Conservation (phyloP, 2,888 invertebrate genomes). For the Eupithecia tripunctaria region DNA sequence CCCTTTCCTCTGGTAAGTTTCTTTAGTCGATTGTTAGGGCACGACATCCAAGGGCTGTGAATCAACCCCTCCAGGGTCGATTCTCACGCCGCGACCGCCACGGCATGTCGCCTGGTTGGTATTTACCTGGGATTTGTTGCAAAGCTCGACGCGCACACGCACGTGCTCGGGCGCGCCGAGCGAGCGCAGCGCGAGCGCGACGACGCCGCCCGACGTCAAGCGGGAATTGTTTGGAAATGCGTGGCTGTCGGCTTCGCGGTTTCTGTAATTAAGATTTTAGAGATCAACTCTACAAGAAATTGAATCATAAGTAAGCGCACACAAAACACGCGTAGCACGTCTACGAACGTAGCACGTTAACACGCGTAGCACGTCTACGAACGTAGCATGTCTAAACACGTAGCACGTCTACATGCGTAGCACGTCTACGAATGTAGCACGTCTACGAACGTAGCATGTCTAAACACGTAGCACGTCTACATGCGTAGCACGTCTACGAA, state of each 20-base stretch:
- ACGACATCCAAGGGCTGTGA: not conserved
- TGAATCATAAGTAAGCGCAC: not conserved
- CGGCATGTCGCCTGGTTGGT: not conserved
- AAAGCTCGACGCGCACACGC: slow-evolving; percentile 83
- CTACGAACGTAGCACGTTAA: not conserved
- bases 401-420: not conserved
- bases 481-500: not conserved
- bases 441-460: not conserved
- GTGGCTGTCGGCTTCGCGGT: slow-evolving; percentile 87
- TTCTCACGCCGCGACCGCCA: not conserved
- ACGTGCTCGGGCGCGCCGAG: slow-evolving; percentile 81
- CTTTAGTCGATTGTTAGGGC: not conserved
- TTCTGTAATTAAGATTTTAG: slow-evolving; percentile 39
- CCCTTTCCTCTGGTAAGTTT: not conserved
- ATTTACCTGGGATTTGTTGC: slow-evolving; percentile 74
- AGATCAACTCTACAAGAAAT: not conserved
- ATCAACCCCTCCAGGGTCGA: too few species aligned
- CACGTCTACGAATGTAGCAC: not conserved
- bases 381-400: not conserved
- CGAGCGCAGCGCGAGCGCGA: slow-evolving; percentile 90
- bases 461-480: not conserved
- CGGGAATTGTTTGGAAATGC: slow-evolving; percentile 87
- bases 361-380: not conserved
- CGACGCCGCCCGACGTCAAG: slow-evolving; percentile 86
- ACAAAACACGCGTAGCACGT: not conserved